Evolutionary conservation across 2,113 vertebrate genomes (phyloP), one percentile per base, ranked within the genome.

Genomic region (Corythornis madagascariensis): DNA sequence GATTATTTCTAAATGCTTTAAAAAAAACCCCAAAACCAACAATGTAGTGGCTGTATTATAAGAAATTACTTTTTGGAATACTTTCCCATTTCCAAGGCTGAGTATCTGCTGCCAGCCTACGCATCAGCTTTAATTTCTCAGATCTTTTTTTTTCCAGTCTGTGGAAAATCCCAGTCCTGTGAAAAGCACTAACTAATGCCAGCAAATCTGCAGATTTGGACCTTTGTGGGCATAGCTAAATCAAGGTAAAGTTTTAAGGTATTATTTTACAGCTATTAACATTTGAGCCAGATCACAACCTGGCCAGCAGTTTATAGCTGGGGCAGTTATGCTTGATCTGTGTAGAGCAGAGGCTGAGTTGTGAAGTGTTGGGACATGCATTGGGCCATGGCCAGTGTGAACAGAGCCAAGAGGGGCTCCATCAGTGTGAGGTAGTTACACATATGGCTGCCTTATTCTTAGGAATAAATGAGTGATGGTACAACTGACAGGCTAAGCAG

Each of bases 161-260:
- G 57, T 90, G 80, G 86, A 88, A 95, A 93, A 81, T 29, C 45
- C 24, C 35, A 28, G 29, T 56, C 35, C 87, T 63, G 59, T 76
- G 89, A 74, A 95, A 90, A 92, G 74, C 64, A 75, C 29, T 93
- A 77, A 95, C 90, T 92, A 90, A 93, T 56, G 10, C 64, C 69
- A 48, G 57, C 56, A 52, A 93, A 82, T 76, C 74, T 89, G 81
- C 35, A 16, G 90, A 48, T 33, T 1, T 17, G 47, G 22, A 79
- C 59, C 33, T 47, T 76, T 10, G 38, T 71, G 63, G 61, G 73
- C 72, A 48, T 25, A 81, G 42, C 66, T 91, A 59, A 45, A 83
- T 82, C 35, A 56, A 47, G 17, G 35, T 67, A 72, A 90, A 13
- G 8, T 55, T 67, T 86, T 89, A 22, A 82, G 95, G 35, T 55